phyloP scores from a whole-genome alignment of 2,113 vertebrate genomes.

The Falco punctatus region DNA sequence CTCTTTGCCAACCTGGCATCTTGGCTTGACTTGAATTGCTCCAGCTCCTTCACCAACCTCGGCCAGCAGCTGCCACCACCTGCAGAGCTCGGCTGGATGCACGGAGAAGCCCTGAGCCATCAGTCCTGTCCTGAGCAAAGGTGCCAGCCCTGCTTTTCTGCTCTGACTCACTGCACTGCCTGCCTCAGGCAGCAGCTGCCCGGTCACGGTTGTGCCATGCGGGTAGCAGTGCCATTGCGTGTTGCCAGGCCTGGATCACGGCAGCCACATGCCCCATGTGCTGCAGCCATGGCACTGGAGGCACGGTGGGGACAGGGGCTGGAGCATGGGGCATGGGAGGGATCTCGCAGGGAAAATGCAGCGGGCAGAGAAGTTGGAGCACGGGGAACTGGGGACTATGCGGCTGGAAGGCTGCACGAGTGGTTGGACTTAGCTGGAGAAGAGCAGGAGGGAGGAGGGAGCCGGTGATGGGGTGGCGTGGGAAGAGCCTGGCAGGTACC shows the following conservation, averaged over 20 bases:
- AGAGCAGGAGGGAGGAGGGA: not conserved
- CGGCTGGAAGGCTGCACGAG: not conserved
- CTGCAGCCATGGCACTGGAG: not conserved
- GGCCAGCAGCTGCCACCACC: not conserved
- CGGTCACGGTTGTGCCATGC: slow-evolving; percentile 44
- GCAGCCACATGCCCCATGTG: not conserved
- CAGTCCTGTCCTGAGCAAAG: not conserved
- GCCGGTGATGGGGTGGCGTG: not conserved
- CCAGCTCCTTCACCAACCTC: not conserved
- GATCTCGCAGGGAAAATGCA: not conserved
- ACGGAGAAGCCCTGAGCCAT: not conserved
- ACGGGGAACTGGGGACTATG: not conserved
- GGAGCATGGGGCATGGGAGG: not conserved
- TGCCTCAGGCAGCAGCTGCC: slow-evolving; percentile 27
- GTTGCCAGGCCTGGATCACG: slow-evolving; percentile 27
- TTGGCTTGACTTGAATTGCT: fast-evolving
- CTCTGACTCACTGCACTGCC: not conserved
- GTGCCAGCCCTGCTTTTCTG: not conserved
- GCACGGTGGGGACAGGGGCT: not conserved
- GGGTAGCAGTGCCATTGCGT: not conserved
- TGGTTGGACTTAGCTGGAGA: not conserved
- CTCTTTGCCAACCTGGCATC: not conserved
- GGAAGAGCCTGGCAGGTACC: not conserved
- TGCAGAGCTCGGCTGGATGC: fast-evolving
- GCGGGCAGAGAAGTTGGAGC: not conserved